Conservation (phyloP, 30 jellyfish, hydroid and myxozoan species). For the Hydra vulgaris region DNA sequence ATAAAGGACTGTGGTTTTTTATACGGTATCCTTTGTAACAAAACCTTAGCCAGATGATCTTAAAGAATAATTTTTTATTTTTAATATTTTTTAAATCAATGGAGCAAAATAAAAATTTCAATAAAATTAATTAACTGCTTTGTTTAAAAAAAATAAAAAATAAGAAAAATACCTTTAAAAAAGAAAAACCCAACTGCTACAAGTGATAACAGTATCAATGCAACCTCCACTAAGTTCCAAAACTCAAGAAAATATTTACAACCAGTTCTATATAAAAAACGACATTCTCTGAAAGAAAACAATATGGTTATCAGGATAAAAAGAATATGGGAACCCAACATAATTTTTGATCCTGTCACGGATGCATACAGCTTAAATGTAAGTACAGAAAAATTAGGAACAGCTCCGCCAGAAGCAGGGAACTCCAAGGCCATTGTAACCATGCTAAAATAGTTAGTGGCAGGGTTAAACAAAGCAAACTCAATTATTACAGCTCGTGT, state of each 20-base stretch:
- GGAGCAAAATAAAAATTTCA: neutral
- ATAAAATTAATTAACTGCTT: no score
- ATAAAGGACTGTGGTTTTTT: neutral
- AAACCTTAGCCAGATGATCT: neutral
- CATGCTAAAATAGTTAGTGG: slow-evolving; percentile 67
- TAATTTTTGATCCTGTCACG: slow-evolving; percentile 68
- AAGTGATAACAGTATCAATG: slow-evolving; percentile 45
- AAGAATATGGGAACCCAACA: slow-evolving; percentile 68
- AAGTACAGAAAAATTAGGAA: slow-evolving; percentile 56
- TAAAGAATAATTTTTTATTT: no score
- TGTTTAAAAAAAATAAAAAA: no score
- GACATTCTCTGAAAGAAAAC: slow-evolving; percentile 55
- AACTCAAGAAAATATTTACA: slow-evolving; percentile 52
- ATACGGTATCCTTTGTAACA: neutral
- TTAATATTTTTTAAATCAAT: no score
- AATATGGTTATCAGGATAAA: slow-evolving; percentile 41
- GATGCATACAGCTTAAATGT: slow-evolving; percentile 78
- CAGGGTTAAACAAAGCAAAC: slow-evolving; percentile 75
- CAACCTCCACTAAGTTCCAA: slow-evolving; percentile 83
- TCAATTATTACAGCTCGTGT: slow-evolving; percentile 78
- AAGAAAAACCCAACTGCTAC: slow-evolving; percentile 84
- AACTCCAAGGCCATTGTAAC: slow-evolving; percentile 80
- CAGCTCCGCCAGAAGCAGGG: slow-evolving; percentile 90
- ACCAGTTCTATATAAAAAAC: slow-evolving; percentile 36
- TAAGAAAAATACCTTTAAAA: slow-evolving; percentile 5